Evolutionary conservation across 2,113 vertebrate species (phyloP).

Genomic region (Lates calcarifer): DNA sequence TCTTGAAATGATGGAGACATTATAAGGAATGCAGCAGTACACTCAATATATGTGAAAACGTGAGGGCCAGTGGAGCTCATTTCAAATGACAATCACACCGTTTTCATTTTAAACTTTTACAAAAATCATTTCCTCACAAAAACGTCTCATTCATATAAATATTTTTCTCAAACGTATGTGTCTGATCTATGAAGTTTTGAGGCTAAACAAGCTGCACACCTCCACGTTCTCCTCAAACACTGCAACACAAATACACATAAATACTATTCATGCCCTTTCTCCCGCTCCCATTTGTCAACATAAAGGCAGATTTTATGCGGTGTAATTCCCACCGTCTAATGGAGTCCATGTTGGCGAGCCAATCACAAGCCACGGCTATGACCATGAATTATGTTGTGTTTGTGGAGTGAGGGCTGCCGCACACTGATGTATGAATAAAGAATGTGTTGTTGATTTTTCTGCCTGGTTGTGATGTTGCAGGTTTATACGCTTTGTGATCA

Average conservation of each 20-base stretch:
- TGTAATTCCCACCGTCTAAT: conserved; percentile 53
- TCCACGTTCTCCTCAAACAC: conserved; percentile 3
- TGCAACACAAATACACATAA: conserved; percentile 4
- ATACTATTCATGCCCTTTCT: conserved; percentile 10
- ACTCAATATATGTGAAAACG: conserved; percentile 6
- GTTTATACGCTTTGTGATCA: neutral
- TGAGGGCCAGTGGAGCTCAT: neutral
- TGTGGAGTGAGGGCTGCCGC: conserved; percentile 14
- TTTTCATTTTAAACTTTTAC: conserved; percentile 1
- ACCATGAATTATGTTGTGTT: conserved; percentile 31
- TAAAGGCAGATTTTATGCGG: conserved; percentile 50
- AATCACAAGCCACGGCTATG: conserved; percentile 29
- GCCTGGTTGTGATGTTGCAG: neutral
- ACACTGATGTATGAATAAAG: conserved; percentile 33
- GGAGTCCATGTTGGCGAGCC: conserved; percentile 42
- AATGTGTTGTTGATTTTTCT: conserved; percentile 1
- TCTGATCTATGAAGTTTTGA: neutral
- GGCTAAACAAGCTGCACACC: neutral
- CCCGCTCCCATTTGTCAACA: conserved; percentile 37
- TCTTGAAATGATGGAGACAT: conserved; percentile 55
- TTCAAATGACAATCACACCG: neutral
- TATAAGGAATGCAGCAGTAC: conserved; percentile 32
- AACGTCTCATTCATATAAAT: neutral
- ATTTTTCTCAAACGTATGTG: neutral
- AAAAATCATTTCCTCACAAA: conserved; percentile 14